Evolutionary conservation across 2,113 vertebrate species (phyloP), one percentile per base, ranked within the genome.

Genomic region (Antigone vipio): DNA sequence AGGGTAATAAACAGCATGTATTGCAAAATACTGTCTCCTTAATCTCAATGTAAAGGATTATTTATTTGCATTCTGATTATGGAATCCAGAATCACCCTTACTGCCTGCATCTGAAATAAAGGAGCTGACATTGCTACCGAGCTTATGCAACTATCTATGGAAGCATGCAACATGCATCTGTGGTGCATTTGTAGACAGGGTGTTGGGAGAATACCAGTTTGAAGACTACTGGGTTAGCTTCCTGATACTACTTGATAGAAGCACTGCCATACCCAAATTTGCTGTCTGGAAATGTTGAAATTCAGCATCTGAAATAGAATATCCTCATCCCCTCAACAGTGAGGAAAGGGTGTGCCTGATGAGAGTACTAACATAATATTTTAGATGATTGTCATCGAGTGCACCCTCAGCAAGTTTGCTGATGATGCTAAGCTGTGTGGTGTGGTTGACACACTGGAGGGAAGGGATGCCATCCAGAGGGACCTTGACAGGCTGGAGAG

Each of bases 121-220:
- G 74, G 74, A 45, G 15, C 74, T 91, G 72, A 35, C 0, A 0
- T 44, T 86, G 72, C 67, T 77, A 4, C 76, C 15, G 35, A 35
- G 52, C 55, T 85, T 47, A 1, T 11, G 35, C 44, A 62, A 11
- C 52, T 78, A 4, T 30, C 35, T 35, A 35, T 35, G n/a, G 62
- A 81, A 77, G 49, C 30, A 21, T 0, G 4, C 52, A 92, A 19
- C 1, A 0, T 26, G 9, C 13, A 8, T 49, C 47, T 0, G 0
- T 60, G 19, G 16, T 84, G 44, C 6, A 0, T 56, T 53, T 29
- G 40, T 40, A 40, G 40, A 40, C 11, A 11, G 11, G 4, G 3
- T 42, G 8, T 45, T 81, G 24, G 42, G 27, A n/a, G 30, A 72
- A 50, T 50, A 42, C 44, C 44, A 35, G 29, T 72, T 29, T 34